Evolutionary conservation across 1,140 invertebrate species (phyloP).

Genomic region (Drosophila arizonae): DNA sequence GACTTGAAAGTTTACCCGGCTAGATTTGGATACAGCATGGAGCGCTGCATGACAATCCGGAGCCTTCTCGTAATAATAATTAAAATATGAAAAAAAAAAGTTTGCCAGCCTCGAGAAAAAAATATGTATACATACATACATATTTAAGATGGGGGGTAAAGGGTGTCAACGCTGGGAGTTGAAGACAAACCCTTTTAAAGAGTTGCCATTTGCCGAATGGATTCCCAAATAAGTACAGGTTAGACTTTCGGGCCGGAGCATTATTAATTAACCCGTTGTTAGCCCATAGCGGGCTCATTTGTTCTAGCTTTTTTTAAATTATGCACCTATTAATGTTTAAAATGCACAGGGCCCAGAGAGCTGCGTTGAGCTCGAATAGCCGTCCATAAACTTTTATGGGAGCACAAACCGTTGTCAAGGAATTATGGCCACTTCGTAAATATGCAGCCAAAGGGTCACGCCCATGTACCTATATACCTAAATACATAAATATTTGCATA

Average conservation of each 20-base stretch:
- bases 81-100: conserved; percentile 54
- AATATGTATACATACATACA: conserved; percentile 6
- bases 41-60: conserved; percentile 33
- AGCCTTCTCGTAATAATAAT: conserved; percentile 64
- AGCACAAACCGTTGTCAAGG: conserved; percentile 72
- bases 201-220: conserved; percentile 71
- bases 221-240: conserved; percentile 62
- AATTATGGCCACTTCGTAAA: conserved; percentile 59
- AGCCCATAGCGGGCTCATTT: conserved; percentile 66
- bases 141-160: not conserved
- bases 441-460: conserved; percentile 45
- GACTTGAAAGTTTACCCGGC: conserved; percentile 65
- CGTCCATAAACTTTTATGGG: conserved; percentile 70
- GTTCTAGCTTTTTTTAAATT: conserved; percentile 63
- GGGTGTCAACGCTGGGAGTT: conserved; percentile 43
- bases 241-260: conserved; percentile 50
- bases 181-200: conserved; percentile 69
- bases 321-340: conserved; percentile 79
- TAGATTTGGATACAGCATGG: conserved; percentile 22
- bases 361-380: conserved; percentile 12
- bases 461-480: conserved; percentile 18
- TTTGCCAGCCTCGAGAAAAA: conserved; percentile 19
- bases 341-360: conserved; percentile 52
- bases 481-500: conserved; percentile 43
- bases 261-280: conserved; percentile 78